Percentiles rank a stretch among this genome's conserved stretches.
These are phyloP conservation scores for Melitaea cinxia DNA, from an alignment of 1,140 invertebrate species.

Conservation along the genomic window DNA sequence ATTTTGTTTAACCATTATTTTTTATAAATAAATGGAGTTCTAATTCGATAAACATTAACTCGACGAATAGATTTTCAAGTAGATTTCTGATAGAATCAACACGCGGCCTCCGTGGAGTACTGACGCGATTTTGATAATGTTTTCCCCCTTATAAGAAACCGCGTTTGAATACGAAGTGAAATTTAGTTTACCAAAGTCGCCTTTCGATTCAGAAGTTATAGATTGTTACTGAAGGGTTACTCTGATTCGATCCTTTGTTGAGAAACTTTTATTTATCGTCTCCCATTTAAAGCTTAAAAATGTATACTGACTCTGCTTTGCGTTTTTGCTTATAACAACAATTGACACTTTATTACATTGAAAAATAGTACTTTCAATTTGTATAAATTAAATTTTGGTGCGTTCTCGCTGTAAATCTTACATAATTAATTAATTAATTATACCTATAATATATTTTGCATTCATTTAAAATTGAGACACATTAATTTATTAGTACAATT, in stretches of 20 bases:
- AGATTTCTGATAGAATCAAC: conserved; percentile 79
- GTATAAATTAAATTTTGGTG: too few relatives aligned
- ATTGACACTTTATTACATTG: too few relatives aligned
- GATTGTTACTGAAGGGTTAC: conserved; percentile 69
- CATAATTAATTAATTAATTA: too few relatives aligned
- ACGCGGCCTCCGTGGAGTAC: conserved; percentile 61
- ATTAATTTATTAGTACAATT: too few relatives aligned
- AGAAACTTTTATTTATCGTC: conserved; percentile 47
- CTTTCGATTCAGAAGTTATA: conserved; percentile 67
- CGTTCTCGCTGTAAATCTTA: too few relatives aligned
- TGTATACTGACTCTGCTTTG: not conserved
- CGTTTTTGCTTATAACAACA: too few relatives aligned
- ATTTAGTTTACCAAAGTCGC: conserved; percentile 73
- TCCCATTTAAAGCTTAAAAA: conserved; percentile 16
- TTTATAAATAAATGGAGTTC: too few relatives aligned
- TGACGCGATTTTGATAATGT: conserved; percentile 74
- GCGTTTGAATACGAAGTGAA: conserved; percentile 71
- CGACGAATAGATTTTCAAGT: conserved; percentile 53
- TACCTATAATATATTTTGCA: too few relatives aligned
- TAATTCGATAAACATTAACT: conserved; percentile 31
- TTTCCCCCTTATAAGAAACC: conserved; percentile 64
- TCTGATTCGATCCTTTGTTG: conserved; percentile 50
- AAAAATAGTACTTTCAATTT: too few relatives aligned
- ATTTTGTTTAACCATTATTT: too few relatives aligned
- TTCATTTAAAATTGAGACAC: too few relatives aligned